Conservation (phyloP, 2,113 vertebrate genomes). For the Ariopsis seemanni region DNA sequence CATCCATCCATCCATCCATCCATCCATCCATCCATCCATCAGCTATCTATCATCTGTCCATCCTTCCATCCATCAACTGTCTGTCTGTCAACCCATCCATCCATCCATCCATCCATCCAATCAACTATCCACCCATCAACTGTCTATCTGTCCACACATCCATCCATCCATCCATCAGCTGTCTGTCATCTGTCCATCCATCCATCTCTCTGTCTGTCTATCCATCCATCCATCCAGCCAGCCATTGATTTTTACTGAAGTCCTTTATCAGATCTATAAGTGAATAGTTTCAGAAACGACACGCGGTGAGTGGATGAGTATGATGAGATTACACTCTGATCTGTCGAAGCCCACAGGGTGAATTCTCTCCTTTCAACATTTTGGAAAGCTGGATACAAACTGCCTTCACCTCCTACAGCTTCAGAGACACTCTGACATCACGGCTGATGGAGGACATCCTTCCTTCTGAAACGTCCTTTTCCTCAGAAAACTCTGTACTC, state of each 20-base stretch:
- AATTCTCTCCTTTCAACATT: background rate
- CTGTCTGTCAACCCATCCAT: too few relatives aligned
- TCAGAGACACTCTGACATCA: background rate
- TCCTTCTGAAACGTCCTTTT: background rate
- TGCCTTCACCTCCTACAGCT: background rate
- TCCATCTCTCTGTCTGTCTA: background rate
- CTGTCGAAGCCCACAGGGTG: background rate
- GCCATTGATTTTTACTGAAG: too few relatives aligned
- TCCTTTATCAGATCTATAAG: background rate
- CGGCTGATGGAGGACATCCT: background rate
- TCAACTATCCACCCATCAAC: background rate
- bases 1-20: background rate
- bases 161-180: background rate
- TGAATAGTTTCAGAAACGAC: background rate
- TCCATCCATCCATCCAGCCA: background rate
- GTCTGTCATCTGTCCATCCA: background rate
- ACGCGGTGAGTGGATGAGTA: background rate
- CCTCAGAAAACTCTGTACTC: background rate
- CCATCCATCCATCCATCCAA: background rate
- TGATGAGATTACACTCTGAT: background rate
- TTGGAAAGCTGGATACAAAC: background rate
- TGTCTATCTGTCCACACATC: background rate
- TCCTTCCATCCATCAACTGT: background rate
- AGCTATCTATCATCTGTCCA: background rate
- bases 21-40: background rate